These are phyloP conservation scores for Gallinago media DNA, from an alignment of 2,113 vertebrate species.

Conservation along the genomic window DNA sequence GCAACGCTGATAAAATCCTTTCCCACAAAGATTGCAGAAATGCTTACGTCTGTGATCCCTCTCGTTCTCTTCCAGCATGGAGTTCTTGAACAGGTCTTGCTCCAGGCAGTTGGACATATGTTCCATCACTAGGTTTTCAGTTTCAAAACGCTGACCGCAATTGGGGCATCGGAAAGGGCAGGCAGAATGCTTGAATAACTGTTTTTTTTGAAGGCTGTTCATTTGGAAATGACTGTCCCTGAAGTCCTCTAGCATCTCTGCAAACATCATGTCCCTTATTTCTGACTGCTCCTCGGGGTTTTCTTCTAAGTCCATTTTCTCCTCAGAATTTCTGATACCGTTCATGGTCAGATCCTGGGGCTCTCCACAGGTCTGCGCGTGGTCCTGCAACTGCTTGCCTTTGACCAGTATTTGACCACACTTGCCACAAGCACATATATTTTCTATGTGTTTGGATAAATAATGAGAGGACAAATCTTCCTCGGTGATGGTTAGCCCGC, in stretches of 20 bases:
- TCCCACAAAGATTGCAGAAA: conserved; percentile 96
- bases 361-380: conserved; percentile 93
- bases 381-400: conserved; percentile 94
- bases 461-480: conserved; percentile 94
- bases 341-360: conserved; percentile 83
- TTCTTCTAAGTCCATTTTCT: conserved; percentile 90
- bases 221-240: conserved; percentile 79
- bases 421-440: conserved; percentile 95
- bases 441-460: conserved; percentile 94
- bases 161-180: conserved; percentile 91
- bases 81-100: conserved; percentile 88
- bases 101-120: conserved; percentile 92
- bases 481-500: conserved; percentile 86
- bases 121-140: conserved; percentile 89
- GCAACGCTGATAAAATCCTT: conserved; percentile 98
- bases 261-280: conserved; percentile 88
- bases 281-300: conserved; percentile 85
- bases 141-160: conserved; percentile 91
- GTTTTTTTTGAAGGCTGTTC: conserved; percentile 79
- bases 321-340: conserved; percentile 76
- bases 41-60: conserved; percentile 94
- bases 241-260: conserved; percentile 83
- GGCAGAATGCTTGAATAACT: conserved; percentile 83
- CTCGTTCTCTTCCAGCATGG: conserved; percentile 85
- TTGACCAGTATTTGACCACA: conserved; percentile 97